Evolutionary conservation across 1,140 invertebrate genomes (phyloP).

Genomic region (Drosophila arizonae): DNA sequence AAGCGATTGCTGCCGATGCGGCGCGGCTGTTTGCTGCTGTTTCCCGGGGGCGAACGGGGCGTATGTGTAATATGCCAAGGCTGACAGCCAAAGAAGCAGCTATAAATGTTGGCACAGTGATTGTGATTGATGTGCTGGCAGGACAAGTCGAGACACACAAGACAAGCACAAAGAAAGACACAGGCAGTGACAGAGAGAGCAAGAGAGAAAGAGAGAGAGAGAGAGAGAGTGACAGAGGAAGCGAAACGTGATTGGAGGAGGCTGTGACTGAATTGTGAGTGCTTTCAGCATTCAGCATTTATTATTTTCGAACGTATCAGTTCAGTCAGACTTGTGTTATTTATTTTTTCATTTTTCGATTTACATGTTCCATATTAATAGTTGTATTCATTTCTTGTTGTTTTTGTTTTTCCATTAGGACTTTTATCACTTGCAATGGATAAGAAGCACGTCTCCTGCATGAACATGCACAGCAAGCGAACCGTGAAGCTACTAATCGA

Average conservation of each 20-base stretch:
- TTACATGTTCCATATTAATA: neutral
- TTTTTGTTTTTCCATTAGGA: neutral
- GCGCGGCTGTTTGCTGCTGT: too few species aligned
- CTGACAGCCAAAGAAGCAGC: constrained; percentile 41
- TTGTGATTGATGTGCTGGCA: constrained; percentile 45
- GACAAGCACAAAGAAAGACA: neutral
- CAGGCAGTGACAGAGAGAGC: neutral
- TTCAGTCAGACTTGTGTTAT: constrained; percentile 1
- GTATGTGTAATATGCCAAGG: constrained; percentile 44
- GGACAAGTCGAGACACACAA: neutral
- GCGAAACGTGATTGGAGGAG: neutral
- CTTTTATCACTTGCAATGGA: neutral
- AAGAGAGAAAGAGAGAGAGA: neutral
- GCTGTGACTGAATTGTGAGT: neutral
- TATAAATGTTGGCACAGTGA: constrained; percentile 37
- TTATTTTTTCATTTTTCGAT: constrained; percentile 1
- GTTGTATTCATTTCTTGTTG: neutral
- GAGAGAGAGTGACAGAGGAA: neutral
- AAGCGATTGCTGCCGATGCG: neutral
- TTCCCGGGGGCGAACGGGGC: neutral
- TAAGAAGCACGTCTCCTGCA: neutral
- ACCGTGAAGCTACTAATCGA: constrained; percentile 19
- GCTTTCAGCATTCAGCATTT: neutral
- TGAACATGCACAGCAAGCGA: neutral
- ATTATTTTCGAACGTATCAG: neutral